Evolutionary conservation across 2,888 invertebrate genomes (phyloP), one percentile per base, ranked within the genome.

Genomic region (Agrochola lychnidis): DNA sequence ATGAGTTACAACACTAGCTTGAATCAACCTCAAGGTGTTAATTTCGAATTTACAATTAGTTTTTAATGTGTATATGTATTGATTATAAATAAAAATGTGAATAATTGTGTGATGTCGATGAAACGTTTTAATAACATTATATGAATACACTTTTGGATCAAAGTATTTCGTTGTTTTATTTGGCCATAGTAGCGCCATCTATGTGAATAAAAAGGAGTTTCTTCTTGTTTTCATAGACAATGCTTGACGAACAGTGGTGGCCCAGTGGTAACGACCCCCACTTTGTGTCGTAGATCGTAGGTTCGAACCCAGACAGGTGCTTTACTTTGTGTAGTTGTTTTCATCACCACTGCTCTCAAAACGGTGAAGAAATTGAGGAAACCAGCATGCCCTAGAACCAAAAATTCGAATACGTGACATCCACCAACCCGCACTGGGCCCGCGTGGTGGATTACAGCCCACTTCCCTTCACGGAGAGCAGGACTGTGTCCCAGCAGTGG

Each of bases 131-230:
- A 92, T 94, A 93, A 94, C 93, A 94, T 93, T 93, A 94, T 93
- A 94, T 93, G 92, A 95, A 95, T 95, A 96, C 93, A 95, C 91
- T 96, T 96, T 96, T 96, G 95, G 95, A 96, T 95, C 93, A 95
- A 95, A 91, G 89, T 84, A 87, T 72, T 85, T 68, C 16, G 40
- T 69, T 76, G 89, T 91, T 92, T 93, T 86, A 90, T 90, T 91
- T 71, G 22, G 5, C 36, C 10, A 30, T 0, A 59, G 7, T 19
- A 67, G 62, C 69, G 77, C 71, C 74, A 81, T 72, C 70, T 82
- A 9, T 69, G 40, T 19, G 5, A n/a, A 19, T 7, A 0, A 57
- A 56, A n/a, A 19, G 22, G 6, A 70, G 1, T 71, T 62, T 22
- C 12, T 45, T 53, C 12, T 45, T 53, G 4, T 25, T 7, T 30